These are phyloP conservation scores for Tor tambroides DNA, from an alignment of 2,113 vertebrate genomes.

Conservation along the genomic window DNA sequence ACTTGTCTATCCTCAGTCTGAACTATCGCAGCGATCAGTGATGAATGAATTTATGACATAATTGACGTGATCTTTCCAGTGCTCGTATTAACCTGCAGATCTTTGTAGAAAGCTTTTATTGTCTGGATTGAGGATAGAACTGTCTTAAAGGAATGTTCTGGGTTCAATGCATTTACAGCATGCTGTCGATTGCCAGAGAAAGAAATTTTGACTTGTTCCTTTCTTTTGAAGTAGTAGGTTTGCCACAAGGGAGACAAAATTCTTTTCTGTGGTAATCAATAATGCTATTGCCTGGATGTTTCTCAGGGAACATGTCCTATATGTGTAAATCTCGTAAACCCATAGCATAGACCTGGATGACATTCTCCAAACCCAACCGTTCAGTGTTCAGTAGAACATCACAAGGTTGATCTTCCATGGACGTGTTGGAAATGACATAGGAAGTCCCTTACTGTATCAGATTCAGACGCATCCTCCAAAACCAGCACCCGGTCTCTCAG, in stretches of 20 bases:
- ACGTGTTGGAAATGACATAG: background rate
- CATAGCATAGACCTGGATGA: background rate
- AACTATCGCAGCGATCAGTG: background rate
- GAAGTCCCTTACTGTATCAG: background rate
- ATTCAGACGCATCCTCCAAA: background rate
- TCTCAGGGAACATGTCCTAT: background rate
- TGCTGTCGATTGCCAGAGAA: background rate
- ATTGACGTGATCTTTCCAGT: background rate
- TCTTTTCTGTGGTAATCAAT: background rate
- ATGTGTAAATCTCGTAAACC: background rate
- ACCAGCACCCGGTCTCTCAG: background rate
- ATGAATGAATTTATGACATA: background rate
- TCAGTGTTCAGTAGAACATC: no score
- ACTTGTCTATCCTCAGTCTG: background rate
- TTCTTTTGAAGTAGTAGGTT: background rate
- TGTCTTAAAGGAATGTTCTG: background rate
- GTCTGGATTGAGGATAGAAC: constrained; percentile 5
- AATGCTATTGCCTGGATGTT: background rate
- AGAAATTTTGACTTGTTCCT: background rate
- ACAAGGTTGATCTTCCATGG: background rate
- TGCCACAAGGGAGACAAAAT: background rate
- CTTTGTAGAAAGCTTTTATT: background rate
- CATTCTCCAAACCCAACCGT: background rate
- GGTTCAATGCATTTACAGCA: background rate
- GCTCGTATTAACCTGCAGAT: no score